Evolutionary conservation across 2,113 vertebrate genomes (phyloP), one percentile per base, ranked within the genome.

Genomic region (Campylorhamphus procurvoides): DNA sequence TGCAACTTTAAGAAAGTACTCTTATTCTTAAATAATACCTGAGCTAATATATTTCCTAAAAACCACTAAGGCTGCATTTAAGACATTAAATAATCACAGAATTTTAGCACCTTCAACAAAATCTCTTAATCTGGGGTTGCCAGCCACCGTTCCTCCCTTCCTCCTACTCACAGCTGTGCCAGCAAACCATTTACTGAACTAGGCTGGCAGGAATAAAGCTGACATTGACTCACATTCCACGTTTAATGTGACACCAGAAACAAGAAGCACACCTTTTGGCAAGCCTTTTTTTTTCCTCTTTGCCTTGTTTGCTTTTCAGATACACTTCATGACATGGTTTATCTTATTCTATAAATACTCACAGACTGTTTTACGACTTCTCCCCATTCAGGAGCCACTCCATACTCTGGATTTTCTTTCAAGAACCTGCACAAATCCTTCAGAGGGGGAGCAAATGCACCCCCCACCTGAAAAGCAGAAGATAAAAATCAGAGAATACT

Each of bases 341-440:
- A 39, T 35, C n/a, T 89, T 75, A 53, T 28, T 84, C 66, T 80
- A 47, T n/a, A 96, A 94, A 94, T 98, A 98, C 98, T 98, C 94
- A 98, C 98, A 94, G 99, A 99, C 71, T 99, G 99, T 94, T 99
- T 99, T 82, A 99, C 99, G 53, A 99, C 99, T 64, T 99, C 99
- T 62, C 98, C 99, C 99, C 99, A 99, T 94, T 99, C 99, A 42
- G 99, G 99, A 89, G 99, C 99, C 73, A 99, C 98, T 75, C 99
- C 99, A 33, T 99, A 99, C 92, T 99, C 99, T 4, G 99, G 98
- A 97, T 99, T 99, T 97, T 99, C 99, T 97, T 99, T 99, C 87
- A 99, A 98, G 97, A 99, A 99, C 80, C 99, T 98, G 97, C 98
- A 99, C 92, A 99, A 97, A 95, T 99, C 99, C 98, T 99, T 99